Percentiles rank a stretch among this genome's conserved stretches.
These are phyloP conservation scores for Hydrolagus affinis DNA, from an alignment of 2,113 vertebrate genomes.

Conservation along the genomic window DNA sequence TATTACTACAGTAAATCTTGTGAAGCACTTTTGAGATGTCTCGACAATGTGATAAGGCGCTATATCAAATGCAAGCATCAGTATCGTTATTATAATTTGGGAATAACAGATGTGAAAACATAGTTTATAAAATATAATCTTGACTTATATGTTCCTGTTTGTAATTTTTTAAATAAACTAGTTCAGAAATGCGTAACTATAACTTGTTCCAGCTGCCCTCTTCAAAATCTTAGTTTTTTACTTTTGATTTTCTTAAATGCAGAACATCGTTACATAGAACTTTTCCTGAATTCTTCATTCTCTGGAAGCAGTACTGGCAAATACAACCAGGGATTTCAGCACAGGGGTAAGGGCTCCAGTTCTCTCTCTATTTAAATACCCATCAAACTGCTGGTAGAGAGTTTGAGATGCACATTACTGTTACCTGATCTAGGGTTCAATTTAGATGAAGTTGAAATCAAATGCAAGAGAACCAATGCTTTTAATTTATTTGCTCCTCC, in stretches of 20 bases:
- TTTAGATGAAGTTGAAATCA: neutral
- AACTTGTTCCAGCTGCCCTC: too few species aligned
- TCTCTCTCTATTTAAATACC: neutral
- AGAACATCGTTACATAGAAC: slow-evolving; percentile 72
- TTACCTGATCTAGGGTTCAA: neutral
- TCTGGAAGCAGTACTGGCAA: neutral
- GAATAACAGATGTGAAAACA: too few species aligned
- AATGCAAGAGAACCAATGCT: too few species aligned
- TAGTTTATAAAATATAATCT: too few species aligned
- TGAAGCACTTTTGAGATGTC: too few species aligned
- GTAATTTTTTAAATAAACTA: too few species aligned
- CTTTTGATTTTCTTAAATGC: slow-evolving; percentile 9
- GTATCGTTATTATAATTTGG: too few species aligned
- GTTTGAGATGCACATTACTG: neutral
- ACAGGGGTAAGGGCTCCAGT: neutral
- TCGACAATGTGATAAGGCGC: too few species aligned
- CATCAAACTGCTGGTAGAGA: neutral
- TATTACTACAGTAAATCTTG: too few species aligned
- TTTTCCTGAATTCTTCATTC: slow-evolving; percentile 70
- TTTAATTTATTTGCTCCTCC: neutral
- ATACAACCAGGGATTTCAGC: neutral
- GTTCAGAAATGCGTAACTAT: too few species aligned
- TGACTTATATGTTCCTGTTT: too few species aligned
- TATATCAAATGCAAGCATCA: too few species aligned
- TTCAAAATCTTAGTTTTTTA: neutral